Evolutionary conservation across 2,888 invertebrate species (phyloP).

Genomic region (Pelosia muscerda): DNA sequence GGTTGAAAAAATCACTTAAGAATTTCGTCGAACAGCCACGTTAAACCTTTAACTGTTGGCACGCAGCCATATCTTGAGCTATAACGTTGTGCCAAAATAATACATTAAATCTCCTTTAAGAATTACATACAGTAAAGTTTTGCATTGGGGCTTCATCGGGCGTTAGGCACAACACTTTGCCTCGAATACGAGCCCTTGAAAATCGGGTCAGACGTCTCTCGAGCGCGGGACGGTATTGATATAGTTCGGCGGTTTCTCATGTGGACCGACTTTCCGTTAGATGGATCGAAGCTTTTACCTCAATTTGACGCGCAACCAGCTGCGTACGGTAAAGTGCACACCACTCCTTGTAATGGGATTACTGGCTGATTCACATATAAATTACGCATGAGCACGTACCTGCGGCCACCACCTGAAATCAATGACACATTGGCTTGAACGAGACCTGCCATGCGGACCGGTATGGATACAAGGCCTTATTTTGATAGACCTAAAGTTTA

Average conservation of each 20-base stretch:
- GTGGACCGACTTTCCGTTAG: constrained; percentile 78
- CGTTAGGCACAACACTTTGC: constrained; percentile 58
- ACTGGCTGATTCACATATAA: constrained; percentile 67
- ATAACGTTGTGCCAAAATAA: constrained; percentile 82
- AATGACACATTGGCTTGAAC: constrained; percentile 52
- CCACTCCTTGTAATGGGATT: constrained; percentile 65
- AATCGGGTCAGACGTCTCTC: constrained; percentile 74
- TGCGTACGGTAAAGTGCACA: constrained; percentile 71
- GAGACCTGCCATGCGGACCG: constrained; percentile 34
- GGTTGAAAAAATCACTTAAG: constrained; percentile 82
- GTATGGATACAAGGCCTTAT: constrained; percentile 26
- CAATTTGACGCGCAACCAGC: constrained; percentile 74
- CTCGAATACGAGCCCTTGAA: constrained; percentile 65
- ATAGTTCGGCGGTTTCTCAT: constrained; percentile 77
- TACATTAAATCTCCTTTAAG: constrained; percentile 79
- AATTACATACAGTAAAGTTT: constrained; percentile 73
- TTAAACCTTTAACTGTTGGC: constrained; percentile 82
- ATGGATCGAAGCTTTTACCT: constrained; percentile 83
- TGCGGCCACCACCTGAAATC: constrained; percentile 55
- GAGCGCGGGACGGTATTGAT: constrained; percentile 68
- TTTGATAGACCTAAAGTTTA: constrained; percentile 28
- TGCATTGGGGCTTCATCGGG: constrained; percentile 59
- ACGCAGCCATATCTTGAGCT: constrained; percentile 68
- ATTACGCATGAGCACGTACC: constrained; percentile 67
- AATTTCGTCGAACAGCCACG: constrained; percentile 72